Base-by-base conservation (phyloP, 2,888 invertebrate species). In the Drosophila cognata region DNA sequence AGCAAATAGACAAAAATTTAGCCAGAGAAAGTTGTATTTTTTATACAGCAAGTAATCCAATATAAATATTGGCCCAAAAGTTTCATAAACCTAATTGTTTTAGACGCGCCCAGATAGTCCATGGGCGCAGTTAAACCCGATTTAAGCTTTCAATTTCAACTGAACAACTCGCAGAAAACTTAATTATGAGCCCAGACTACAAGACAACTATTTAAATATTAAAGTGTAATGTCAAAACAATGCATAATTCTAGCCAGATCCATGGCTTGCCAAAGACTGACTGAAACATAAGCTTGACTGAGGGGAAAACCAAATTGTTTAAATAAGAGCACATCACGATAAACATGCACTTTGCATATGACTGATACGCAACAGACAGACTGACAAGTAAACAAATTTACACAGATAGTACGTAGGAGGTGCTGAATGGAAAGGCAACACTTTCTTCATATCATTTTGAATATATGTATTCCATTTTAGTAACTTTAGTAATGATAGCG, bases 1-100 rank as follows among this genome's bases (percentile, higher is more conserved):
- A 85, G 89, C 85, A 87, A 89, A 85, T 82, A 89, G 75, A 87
- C 68, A 35, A 71, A 74, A 85, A 77, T 71, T 67, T 65, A 36
- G 38, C 55, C 51, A 28, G 48, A 53, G 70, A 64, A 74, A 82
- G 71, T 60, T 68, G 56, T 50, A 68, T 60, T 71, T 66, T 74
- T 50, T 62, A 43, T 53, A 25, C 31, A 36, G 58, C 31, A 38
- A 41, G 21, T 61, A 64, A 64, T 63, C 57, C 43, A 56, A 57
- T 67, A 63, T 62, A 74, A 87, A 85, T 84, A 84, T 79, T 79
- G 79, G 67, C 33, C 33, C 60, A 18, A 84, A 76, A 88, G 64
- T 85, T 85, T 59, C 84, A 84, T 76, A 84, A 77, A 71, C 72
- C 66, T 73, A 86, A 83, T 76, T 81, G 84, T 67, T 64, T 59